Evolutionary conservation across 2,797 vertebrate species (phyloP).

Genomic region (Enteromius unitaeniatus): DNA sequence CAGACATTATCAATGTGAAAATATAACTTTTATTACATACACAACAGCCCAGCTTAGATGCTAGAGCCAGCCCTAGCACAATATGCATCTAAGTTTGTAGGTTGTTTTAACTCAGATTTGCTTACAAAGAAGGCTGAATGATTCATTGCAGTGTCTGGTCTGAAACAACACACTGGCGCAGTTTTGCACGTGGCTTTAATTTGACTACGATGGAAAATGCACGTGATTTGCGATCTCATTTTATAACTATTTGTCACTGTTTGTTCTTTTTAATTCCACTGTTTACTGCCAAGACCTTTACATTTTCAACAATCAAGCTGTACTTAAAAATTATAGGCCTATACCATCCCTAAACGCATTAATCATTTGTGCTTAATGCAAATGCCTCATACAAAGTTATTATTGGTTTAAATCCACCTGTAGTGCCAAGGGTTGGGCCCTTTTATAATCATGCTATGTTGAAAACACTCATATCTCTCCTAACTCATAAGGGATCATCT

Average conservation of each 20-base stretch:
- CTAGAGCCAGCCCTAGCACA: not conserved
- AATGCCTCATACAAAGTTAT: conserved; percentile 25
- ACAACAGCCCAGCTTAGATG: not conserved
- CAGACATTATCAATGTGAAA: not conserved
- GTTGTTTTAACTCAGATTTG: not conserved
- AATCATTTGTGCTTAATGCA: not conserved
- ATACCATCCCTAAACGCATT: not conserved
- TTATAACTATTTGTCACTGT: not conserved
- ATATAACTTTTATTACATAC: not conserved
- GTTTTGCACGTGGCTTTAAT: not conserved
- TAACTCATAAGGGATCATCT: not conserved
- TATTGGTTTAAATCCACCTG: not conserved
- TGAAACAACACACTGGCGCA: not conserved
- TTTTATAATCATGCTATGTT: not conserved
- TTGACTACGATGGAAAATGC: not conserved
- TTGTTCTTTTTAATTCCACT: not conserved
- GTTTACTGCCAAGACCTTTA: conserved; percentile 2
- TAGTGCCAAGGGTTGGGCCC: conserved; percentile 3
- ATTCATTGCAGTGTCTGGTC: not conserved
- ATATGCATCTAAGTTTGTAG: not conserved
- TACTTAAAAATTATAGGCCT: not conserved
- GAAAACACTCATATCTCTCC: conserved; percentile 4
- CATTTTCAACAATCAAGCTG: not conserved
- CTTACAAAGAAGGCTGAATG: not conserved
- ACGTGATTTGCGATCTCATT: not conserved